A percentile compares a stretch with the other conserved stretches of the same genome.
Conservation (phyloP, 2,888 invertebrate genomes). For the Celastrina argiolus region DNA sequence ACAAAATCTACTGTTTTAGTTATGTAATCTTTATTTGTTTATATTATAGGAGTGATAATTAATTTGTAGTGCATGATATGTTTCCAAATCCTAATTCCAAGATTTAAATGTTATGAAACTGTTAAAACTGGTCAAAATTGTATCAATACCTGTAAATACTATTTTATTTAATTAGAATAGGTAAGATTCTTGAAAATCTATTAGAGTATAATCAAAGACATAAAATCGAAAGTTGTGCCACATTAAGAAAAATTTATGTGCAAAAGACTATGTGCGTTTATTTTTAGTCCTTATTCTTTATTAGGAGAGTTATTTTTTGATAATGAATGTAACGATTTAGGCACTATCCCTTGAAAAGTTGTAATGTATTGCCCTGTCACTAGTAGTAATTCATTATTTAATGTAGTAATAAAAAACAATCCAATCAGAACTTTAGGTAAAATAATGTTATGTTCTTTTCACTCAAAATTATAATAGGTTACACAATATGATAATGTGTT, state of each 20-base stretch:
- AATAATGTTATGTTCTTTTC: too few species aligned
- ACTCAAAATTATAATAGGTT: not conserved
- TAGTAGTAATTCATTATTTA: too few species aligned
- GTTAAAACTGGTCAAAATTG: conserved; percentile 4
- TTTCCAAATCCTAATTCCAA: not conserved
- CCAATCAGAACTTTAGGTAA: too few species aligned
- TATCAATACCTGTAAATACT: conserved; percentile 6
- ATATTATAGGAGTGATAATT: not conserved
- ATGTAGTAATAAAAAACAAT: not conserved
- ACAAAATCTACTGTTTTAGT: conserved; percentile 5
- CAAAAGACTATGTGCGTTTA: not conserved
- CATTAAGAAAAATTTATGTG: not conserved
- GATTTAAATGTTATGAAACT: not conserved
- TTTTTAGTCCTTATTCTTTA: not conserved
- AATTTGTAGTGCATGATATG: conserved; percentile 10
- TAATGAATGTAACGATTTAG: too few species aligned
- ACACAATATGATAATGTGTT: too few species aligned
- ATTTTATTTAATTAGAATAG: not conserved
- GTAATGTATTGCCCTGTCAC: too few species aligned
- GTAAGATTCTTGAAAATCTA: conserved; percentile 3
- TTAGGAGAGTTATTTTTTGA: not conserved
- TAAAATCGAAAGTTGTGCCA: not conserved
- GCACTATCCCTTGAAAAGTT: too few species aligned
- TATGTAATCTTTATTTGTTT: conserved; percentile 16
- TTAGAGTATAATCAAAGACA: not conserved